These are phyloP conservation scores for Petrocephalus sullivani DNA, from an alignment of 2,797 vertebrate genomes.

Conservation along the genomic window DNA sequence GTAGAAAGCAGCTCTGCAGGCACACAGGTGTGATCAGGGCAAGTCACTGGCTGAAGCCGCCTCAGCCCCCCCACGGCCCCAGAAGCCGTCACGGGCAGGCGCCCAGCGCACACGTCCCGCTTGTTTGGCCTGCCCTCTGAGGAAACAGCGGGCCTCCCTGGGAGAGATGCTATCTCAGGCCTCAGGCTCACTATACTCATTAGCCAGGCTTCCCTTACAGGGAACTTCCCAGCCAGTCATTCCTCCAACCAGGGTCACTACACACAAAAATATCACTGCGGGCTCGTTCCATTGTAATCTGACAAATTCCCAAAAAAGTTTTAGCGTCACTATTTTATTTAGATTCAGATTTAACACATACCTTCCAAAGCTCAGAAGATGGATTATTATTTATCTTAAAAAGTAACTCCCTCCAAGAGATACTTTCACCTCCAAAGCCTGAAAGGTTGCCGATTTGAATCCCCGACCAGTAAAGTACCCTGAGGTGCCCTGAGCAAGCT, in stretches of 20 bases:
- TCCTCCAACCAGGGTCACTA: not conserved
- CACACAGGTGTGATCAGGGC: constrained; percentile 53
- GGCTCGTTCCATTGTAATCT: not conserved
- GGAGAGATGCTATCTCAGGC: constrained; percentile 53
- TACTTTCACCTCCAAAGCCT: not conserved
- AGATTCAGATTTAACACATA: not conserved
- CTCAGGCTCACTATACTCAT: constrained; percentile 61
- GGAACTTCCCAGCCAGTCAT: constrained; percentile 25
- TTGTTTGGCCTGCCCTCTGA: constrained; percentile 59
- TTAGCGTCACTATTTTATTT: not conserved
- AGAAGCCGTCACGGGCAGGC: constrained; percentile 24
- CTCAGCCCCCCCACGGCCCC: constrained; percentile 34
- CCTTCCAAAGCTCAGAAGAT: not conserved
- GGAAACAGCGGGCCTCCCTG: constrained; percentile 54
- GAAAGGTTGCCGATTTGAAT: too few relatives aligned
- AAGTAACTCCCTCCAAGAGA: not conserved
- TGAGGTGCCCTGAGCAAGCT: too few relatives aligned
- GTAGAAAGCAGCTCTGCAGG: constrained; percentile 15
- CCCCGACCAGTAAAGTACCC: too few relatives aligned
- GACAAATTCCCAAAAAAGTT: not conserved
- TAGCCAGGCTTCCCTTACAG: constrained; percentile 48
- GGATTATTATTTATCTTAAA: not conserved
- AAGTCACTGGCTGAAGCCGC: constrained; percentile 23
- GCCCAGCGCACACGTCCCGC: constrained; percentile 35
- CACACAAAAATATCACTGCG: not conserved